A percentile compares a stretch with the other conserved stretches of the same genome.
These are phyloP conservation scores for Larimichthys polyactis DNA, from an alignment of 2,113 vertebrate species.

Conservation along the genomic window DNA sequence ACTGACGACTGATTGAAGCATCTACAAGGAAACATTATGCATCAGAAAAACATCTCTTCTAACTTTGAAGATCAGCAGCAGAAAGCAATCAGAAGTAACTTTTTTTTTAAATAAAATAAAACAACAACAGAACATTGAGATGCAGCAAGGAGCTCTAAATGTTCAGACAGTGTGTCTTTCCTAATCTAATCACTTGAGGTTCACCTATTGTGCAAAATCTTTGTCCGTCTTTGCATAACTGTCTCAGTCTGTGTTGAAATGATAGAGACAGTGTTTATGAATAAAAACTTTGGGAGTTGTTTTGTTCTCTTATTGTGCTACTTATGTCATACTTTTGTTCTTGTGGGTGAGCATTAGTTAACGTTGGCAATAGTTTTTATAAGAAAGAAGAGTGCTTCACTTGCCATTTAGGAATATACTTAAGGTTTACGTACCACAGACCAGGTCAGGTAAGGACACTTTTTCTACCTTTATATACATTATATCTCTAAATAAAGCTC, in stretches of 20 bases:
- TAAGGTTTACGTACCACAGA: not conserved
- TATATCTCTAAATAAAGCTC: no score
- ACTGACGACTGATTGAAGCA: not conserved
- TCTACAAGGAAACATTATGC: not conserved
- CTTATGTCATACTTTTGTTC: not conserved
- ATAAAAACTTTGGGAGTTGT: not conserved
- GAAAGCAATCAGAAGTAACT: conserved; percentile 3
- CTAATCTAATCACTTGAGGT: not conserved
- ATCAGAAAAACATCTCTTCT: not conserved
- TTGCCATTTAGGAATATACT: not conserved
- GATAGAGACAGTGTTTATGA: not conserved
- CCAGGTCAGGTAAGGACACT: not conserved
- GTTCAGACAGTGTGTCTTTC: not conserved
- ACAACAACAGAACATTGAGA: not conserved
- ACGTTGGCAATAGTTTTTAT: not conserved
- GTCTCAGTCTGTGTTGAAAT: not conserved
- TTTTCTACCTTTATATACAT: not conserved
- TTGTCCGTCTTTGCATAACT: not conserved
- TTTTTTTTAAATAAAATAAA: conserved; percentile 12
- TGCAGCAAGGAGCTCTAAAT: not conserved
- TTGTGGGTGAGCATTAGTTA: not conserved
- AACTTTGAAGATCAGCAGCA: conserved; percentile 6
- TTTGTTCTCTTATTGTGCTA: not conserved
- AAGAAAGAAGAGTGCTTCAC: not conserved
- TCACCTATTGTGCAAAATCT: conserved; percentile 4